Evolutionary conservation across 2,888 invertebrate species (phyloP).

Genomic region (Acleris cristana): DNA sequence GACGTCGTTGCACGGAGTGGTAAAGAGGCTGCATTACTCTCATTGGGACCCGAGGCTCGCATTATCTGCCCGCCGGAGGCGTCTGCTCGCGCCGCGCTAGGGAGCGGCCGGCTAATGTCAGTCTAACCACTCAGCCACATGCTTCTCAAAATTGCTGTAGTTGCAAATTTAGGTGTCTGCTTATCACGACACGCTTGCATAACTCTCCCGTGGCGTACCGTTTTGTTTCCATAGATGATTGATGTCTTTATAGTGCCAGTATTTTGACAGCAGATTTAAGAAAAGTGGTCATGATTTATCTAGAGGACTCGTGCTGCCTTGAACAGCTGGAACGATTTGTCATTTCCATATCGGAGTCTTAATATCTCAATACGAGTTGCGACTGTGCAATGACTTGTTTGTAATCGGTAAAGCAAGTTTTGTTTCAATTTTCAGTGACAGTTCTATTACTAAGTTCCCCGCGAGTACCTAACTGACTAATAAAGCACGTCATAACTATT

Average conservation of each 20-base stretch:
- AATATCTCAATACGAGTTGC: slow-evolving; percentile 32
- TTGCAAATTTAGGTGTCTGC: slow-evolving; percentile 38
- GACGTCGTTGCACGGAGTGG: slow-evolving; percentile 75
- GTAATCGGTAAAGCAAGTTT: slow-evolving; percentile 31
- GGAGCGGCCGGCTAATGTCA: slow-evolving; percentile 43
- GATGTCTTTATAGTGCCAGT: slow-evolving; percentile 31
- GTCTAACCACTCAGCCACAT: slow-evolving; percentile 39
- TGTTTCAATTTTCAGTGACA: slow-evolving; percentile 36
- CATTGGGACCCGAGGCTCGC: slow-evolving; percentile 71
- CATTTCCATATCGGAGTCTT: slow-evolving; percentile 30
- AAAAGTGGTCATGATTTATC: slow-evolving; percentile 35
- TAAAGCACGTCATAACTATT: slow-evolving; percentile 65
- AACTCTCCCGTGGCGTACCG: slow-evolving; percentile 29
- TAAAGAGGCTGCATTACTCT: slow-evolving; percentile 79
- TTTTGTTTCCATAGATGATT: slow-evolving; percentile 28
- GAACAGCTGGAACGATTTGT: slow-evolving; percentile 34
- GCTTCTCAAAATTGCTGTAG: slow-evolving; percentile 38
- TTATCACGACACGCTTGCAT: slow-evolving; percentile 38
- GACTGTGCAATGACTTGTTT: slow-evolving; percentile 29
- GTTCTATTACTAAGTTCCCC: slow-evolving; percentile 29
- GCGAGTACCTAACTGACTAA: slow-evolving; percentile 48
- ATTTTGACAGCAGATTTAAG: slow-evolving; percentile 34
- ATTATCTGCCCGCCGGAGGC: slow-evolving; percentile 72
- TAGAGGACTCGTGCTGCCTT: slow-evolving; percentile 36
- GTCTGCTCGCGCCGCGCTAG: slow-evolving; percentile 57